phyloP scores from a whole-genome alignment of 2,797 vertebrate species.

The Hydrocynus forskahlii region DNA sequence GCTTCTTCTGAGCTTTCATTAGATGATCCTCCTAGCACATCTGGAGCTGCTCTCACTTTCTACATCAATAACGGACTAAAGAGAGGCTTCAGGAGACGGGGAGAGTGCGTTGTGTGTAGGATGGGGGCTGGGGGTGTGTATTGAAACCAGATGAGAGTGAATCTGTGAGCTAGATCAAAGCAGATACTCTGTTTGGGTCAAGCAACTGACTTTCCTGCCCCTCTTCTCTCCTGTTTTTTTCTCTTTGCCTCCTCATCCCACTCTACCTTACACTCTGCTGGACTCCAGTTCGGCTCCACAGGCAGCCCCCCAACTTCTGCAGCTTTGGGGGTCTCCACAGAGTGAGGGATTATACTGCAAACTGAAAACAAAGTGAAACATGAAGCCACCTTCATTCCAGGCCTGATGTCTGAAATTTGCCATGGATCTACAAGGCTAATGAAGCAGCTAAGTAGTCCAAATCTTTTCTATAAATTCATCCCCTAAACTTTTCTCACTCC shows the following conservation, averaged over 20 bases:
- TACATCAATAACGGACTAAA: constrained; percentile 38
- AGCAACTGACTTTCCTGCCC: not conserved
- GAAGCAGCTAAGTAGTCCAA: no score
- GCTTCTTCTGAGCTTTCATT: constrained; percentile 19
- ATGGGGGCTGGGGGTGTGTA: constrained; percentile 27
- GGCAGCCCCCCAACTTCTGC: not conserved
- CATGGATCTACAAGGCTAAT: no score
- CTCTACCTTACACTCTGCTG: not conserved
- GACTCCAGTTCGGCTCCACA: not conserved
- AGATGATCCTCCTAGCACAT: constrained; percentile 36
- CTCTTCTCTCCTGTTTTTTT: not conserved
- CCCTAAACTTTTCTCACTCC: no score
- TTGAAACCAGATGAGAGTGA: constrained; percentile 59
- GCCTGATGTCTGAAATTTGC: no score
- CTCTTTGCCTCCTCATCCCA: not conserved
- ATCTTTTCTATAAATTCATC: no score
- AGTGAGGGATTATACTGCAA: not conserved
- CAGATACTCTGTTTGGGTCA: not conserved
- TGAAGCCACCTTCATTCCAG: not conserved
- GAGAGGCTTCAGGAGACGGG: not conserved
- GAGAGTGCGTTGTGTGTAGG: not conserved
- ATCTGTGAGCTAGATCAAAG: constrained; percentile 31
- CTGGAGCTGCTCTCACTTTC: constrained; percentile 41
- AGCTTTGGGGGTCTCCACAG: not conserved
- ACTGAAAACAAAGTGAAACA: not conserved